phyloP scores from a whole-genome alignment of 2,113 vertebrate genomes.

The Dipodomys stephensi region DNA sequence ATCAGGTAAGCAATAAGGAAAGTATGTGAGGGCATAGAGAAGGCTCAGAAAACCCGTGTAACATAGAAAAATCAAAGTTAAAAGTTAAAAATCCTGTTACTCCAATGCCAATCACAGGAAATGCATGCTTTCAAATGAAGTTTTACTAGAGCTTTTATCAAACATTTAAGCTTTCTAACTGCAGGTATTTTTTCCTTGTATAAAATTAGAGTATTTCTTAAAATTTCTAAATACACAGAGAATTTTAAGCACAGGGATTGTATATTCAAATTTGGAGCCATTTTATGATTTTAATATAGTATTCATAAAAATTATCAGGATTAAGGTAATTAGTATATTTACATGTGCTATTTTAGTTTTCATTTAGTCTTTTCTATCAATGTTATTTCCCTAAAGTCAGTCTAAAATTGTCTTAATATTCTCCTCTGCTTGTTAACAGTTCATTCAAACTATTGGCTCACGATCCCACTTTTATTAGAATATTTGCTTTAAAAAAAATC shows the following conservation, averaged over 20 bases:
- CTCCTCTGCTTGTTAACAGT: neutral
- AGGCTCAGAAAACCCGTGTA: too few relatives aligned
- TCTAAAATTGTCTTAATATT: neutral
- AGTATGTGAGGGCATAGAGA: too few relatives aligned
- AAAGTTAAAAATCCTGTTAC: too few relatives aligned
- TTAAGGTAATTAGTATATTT: too few relatives aligned
- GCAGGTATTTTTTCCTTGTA: neutral
- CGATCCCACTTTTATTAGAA: neutral
- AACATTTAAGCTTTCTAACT: neutral
- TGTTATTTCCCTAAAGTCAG: neutral
- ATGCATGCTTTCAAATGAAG: neutral
- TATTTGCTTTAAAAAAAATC: neutral
- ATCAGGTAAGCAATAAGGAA: too few relatives aligned
- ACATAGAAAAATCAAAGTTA: too few relatives aligned
- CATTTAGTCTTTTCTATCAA: neutral
- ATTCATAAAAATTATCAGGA: neutral
- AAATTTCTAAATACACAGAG: neutral
- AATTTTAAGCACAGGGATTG: neutral
- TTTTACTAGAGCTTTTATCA: neutral
- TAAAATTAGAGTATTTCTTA: neutral
- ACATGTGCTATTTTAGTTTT: neutral
- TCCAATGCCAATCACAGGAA: neutral
- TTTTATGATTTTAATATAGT: neutral
- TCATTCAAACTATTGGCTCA: too few relatives aligned
- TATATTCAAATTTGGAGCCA: neutral